Evolutionary conservation across 2,797 vertebrate species (phyloP), one percentile per base, ranked within the genome.

Genomic region (Myotis myotis): DNA sequence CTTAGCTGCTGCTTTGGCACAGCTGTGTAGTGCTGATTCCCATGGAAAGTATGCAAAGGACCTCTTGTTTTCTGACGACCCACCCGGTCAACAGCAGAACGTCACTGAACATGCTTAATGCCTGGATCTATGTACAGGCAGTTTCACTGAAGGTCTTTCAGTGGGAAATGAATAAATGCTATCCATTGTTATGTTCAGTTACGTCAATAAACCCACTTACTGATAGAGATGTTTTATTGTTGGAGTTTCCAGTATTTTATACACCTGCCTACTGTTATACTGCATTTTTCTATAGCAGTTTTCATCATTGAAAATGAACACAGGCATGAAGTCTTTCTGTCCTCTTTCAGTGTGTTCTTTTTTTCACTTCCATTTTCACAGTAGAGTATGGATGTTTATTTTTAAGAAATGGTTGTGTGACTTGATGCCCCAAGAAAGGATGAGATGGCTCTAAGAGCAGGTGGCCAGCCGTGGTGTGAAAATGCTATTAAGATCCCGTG

Each of bases 91-190:
- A 60, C 47, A 70, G 51, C 36, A 92, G 85, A 83, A 57, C 16
- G 79, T 86, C 75, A 53, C 84, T 78, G 64, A 95, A 89, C 89
- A 87, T 57, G 33, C 62, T 75, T 70, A 78, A 36, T 80, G 44
- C 74, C 75, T 72, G 49, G 51, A 64, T 86, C 84, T 91, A 3
- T 57, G 81, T 95, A 97, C 96, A 97, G 71, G 93, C 94, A 94
- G 88, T 97, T 89, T 97, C 95, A 97, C 98, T 98, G 98, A 97
- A 98, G 97, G 97, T 98, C 97, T 98, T 98, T 98, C 97, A 97
- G 98, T 98, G 98, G 97, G 97, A 98, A 98, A 97, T 96, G 94
- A 97, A 96, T 97, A 97, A 97, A 97, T 98, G 96, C 97, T 98
- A 96, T 98, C 97, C 93, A 47, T 95, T 97, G 91, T 98, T 97